Percentiles rank a stretch among this genome's conserved stretches.
These are phyloP conservation scores for Nemurella pictetii DNA, from an alignment of 2,888 invertebrate species.

Conservation along the genomic window DNA sequence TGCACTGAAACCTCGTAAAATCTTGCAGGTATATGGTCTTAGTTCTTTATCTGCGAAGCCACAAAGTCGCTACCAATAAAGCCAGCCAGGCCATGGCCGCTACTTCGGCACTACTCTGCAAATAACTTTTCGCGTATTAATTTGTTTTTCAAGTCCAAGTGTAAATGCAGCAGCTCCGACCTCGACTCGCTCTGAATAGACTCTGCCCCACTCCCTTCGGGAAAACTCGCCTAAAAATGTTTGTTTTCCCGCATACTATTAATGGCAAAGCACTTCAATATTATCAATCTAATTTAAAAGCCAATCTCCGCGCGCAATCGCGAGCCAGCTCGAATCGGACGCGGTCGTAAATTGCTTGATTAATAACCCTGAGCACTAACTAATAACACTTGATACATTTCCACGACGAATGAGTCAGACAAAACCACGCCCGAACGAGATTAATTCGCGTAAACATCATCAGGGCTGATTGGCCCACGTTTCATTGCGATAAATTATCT, in stretches of 20 bases:
- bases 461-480: not conserved
- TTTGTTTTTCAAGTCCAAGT: not conserved
- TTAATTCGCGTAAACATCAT: constrained; percentile 12
- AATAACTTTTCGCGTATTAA: not conserved
- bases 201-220: not conserved
- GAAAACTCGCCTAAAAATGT: not conserved
- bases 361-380: constrained; percentile 3
- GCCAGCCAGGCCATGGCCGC: not conserved
- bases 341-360: not conserved
- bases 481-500: not conserved
- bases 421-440: not conserved
- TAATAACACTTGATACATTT: constrained; percentile 10
- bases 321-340: not conserved
- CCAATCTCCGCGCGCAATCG: not conserved
- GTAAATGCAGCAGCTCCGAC: too few species aligned
- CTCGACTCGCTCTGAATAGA: not conserved
- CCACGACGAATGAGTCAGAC: not conserved
- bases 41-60: not conserved
- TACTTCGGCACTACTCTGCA: not conserved
- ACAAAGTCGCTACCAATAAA: not conserved
- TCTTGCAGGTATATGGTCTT: not conserved
- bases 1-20: not conserved
- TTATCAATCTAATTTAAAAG: not conserved
- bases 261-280: not conserved
- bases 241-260: not conserved